Evolutionary conservation across 2,888 invertebrate species (phyloP).

Genomic region (Sesamia inferens): DNA sequence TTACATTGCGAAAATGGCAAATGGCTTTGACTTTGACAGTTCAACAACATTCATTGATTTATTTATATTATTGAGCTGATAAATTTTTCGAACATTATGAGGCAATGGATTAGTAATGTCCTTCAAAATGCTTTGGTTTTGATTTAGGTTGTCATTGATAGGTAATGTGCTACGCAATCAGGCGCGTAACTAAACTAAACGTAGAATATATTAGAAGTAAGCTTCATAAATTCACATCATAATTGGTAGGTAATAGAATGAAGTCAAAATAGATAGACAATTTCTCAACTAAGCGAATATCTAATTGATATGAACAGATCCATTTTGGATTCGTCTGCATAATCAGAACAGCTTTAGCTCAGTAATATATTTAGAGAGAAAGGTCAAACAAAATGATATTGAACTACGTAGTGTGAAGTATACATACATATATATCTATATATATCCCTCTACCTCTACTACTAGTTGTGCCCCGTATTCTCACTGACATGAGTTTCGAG

Average conservation of each 20-base stretch:
- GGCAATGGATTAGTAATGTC: too few species aligned
- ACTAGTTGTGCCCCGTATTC: too few species aligned
- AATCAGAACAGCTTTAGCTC: constrained; percentile 13
- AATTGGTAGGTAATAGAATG: not conserved
- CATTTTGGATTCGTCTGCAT: constrained; percentile 17
- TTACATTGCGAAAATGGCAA: too few species aligned
- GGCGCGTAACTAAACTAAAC: too few species aligned
- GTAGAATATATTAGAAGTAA: not conserved
- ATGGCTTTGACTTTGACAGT: too few species aligned
- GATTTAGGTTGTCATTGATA: too few species aligned
- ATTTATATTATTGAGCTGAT: too few species aligned
- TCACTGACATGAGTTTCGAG: too few species aligned
- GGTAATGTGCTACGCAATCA: too few species aligned
- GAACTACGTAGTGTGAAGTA: constrained; percentile 25
- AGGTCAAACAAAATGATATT: constrained; percentile 30
- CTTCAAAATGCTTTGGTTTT: too few species aligned
- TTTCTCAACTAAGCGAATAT: constrained; percentile 4
- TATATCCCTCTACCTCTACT: not conserved
- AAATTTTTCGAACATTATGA: too few species aligned
- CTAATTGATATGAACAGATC: constrained; percentile 28
- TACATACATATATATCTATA: constrained; percentile 24
- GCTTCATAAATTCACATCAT: not conserved
- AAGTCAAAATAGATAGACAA: constrained; percentile 23
- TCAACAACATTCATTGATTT: too few species aligned
- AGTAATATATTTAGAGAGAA: constrained; percentile 38